Evolutionary conservation across 2,113 vertebrate species (phyloP).

Genomic region (Myiopsitta monachus): DNA sequence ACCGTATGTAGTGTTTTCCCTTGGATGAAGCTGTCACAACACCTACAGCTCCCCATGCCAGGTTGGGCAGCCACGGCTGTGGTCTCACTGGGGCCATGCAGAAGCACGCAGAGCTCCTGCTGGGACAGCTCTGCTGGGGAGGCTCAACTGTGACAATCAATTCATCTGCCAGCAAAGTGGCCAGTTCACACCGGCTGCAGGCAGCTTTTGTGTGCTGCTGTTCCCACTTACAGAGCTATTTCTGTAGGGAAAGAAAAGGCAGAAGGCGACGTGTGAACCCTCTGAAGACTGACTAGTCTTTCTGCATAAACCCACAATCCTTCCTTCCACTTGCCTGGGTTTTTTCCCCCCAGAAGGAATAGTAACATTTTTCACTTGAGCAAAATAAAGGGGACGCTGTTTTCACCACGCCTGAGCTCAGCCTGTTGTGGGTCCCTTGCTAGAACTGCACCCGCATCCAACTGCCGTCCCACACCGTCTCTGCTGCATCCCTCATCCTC

Average conservation of each 20-base stretch:
- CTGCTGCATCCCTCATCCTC: neutral
- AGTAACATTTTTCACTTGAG: neutral
- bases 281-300: neutral
- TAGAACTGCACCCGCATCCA: fast-evolving
- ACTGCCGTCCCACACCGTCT: fast-evolving
- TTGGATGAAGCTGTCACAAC: neutral
- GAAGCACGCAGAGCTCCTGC: neutral
- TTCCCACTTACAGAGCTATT: neutral
- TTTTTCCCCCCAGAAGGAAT: neutral
- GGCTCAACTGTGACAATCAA: fast-evolving
- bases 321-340: neutral
- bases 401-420: neutral
- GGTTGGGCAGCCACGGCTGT: neutral
- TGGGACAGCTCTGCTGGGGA: neutral
- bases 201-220: neutral
- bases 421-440: fast-evolving
- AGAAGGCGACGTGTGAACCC: neutral
- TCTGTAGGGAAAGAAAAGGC: neutral
- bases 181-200: neutral
- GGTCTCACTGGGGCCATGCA: neutral
- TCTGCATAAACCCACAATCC: neutral
- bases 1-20: neutral
- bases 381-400: fast-evolving
- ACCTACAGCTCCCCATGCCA: neutral
- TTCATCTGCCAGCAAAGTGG: neutral